phyloP scores from a whole-genome alignment of 2,797 vertebrate species.

The Eupleurogrammus muticus region DNA sequence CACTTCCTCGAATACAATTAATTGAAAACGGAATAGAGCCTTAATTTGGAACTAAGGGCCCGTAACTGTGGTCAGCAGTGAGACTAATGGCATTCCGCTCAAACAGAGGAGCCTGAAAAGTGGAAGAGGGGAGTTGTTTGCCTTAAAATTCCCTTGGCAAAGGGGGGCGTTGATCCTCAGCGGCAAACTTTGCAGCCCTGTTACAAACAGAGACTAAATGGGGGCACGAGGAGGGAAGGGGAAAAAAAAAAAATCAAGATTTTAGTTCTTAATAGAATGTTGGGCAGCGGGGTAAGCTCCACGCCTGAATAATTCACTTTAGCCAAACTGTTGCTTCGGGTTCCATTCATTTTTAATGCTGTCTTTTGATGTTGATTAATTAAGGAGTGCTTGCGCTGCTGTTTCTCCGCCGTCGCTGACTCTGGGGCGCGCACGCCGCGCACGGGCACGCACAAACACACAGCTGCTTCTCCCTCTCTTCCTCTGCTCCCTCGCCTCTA shows the following conservation, averaged over 20 bases:
- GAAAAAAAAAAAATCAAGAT: slow-evolving; percentile 61
- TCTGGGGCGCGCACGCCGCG: slow-evolving; percentile 8
- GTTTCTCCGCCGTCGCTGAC: slow-evolving; percentile 66
- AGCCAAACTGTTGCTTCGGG: slow-evolving; percentile 85
- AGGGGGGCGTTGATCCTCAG: slow-evolving; percentile 69
- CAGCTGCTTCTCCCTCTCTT: slow-evolving; percentile 41
- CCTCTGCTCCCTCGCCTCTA: slow-evolving; percentile 53
- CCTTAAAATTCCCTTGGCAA: slow-evolving; percentile 65
- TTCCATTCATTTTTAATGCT: slow-evolving; percentile 85
- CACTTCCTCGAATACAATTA: slow-evolving; percentile 79
- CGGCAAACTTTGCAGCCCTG: slow-evolving; percentile 65
- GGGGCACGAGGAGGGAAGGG: slow-evolving; percentile 52
- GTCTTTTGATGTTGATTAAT: slow-evolving; percentile 88
- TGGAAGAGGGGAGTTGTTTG: slow-evolving; percentile 65
- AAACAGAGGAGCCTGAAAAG: slow-evolving; percentile 59
- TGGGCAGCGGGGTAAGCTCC: slow-evolving; percentile 78
- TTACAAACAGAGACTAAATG: slow-evolving; percentile 73
- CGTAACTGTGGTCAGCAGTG: slow-evolving; percentile 79
- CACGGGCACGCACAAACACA: slow-evolving; percentile 39
- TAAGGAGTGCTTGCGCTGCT: slow-evolving; percentile 83
- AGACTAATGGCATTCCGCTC: slow-evolving; percentile 78
- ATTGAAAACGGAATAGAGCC: slow-evolving; percentile 78
- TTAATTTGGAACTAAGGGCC: slow-evolving; percentile 81
- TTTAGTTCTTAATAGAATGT: slow-evolving; percentile 77
- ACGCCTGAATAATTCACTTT: slow-evolving; percentile 85